Evolutionary conservation across 2,797 vertebrate species (phyloP).

Genomic region (Benthosema pterotum): DNA sequence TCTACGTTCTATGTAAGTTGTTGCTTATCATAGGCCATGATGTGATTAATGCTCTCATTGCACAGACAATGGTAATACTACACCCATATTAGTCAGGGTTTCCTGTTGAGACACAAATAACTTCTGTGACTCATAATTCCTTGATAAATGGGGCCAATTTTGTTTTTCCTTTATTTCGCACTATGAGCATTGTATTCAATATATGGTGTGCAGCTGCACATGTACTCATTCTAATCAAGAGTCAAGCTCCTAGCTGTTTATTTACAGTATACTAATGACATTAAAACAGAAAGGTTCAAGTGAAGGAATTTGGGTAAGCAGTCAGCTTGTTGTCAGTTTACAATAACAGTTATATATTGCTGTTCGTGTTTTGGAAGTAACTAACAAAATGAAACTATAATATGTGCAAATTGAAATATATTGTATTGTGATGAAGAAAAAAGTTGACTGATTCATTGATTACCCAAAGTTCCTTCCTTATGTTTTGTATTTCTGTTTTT

Average conservation of each 20-base stretch:
- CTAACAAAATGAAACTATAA: background rate
- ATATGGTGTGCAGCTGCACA: background rate
- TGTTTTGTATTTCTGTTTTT: slow-evolving; percentile 28
- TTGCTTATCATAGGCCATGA: too few species aligned
- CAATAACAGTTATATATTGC: background rate
- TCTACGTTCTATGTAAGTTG: background rate
- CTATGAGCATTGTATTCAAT: background rate
- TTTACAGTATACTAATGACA: too few species aligned
- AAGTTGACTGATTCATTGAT: slow-evolving; percentile 54
- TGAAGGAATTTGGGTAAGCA: background rate
- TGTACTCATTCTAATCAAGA: slow-evolving; percentile 10
- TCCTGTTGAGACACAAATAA: slow-evolving; percentile 40
- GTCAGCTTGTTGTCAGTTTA: background rate
- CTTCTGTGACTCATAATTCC: slow-evolving; percentile 26
- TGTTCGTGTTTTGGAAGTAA: background rate
- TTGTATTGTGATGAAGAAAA: slow-evolving; percentile 33
- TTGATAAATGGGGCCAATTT: slow-evolving; percentile 19
- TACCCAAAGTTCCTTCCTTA: slow-evolving; percentile 45
- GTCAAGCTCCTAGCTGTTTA: background rate
- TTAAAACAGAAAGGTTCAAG: background rate
- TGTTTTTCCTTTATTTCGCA: background rate
- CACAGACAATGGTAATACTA: background rate
- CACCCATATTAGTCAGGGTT: slow-evolving; percentile 10
- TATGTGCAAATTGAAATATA: slow-evolving; percentile 19
- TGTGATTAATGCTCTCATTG: background rate